These are phyloP conservation scores for Ecliptopera silaceata DNA, from an alignment of 2,888 invertebrate species.

Conservation along the genomic window DNA sequence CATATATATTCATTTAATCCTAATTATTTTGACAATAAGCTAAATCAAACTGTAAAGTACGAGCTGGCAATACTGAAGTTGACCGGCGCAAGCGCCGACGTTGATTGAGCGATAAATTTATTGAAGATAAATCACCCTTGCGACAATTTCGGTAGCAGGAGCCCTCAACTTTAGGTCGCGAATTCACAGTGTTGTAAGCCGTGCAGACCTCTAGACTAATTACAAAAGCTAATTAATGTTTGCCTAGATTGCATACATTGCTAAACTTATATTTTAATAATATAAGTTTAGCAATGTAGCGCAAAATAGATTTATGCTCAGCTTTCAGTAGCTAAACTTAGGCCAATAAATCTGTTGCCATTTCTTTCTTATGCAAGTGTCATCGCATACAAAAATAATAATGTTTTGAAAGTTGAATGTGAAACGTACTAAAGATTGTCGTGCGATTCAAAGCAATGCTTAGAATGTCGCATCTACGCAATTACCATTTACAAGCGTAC, in stretches of 20 bases:
- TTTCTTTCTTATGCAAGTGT: too few species aligned
- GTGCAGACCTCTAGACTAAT: slow-evolving; percentile 23
- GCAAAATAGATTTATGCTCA: too few species aligned
- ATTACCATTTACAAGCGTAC: slow-evolving; percentile 15
- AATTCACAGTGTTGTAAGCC: slow-evolving; percentile 31
- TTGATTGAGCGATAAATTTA: slow-evolving; percentile 80
- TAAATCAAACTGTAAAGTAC: neutral
- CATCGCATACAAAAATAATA: too few species aligned
- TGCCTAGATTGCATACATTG: slow-evolving; percentile 15
- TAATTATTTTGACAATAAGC: neutral
- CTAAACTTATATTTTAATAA: neutral
- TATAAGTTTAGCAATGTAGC: too few species aligned
- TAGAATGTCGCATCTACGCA: slow-evolving; percentile 16
- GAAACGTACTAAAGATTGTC: slow-evolving; percentile 12
- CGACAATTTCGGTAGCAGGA: slow-evolving; percentile 75
- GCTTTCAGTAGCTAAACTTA: too few species aligned
- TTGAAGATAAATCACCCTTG: slow-evolving; percentile 76
- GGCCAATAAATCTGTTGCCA: too few species aligned
- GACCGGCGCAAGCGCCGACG: slow-evolving; percentile 65
- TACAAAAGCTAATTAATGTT: slow-evolving; percentile 23
- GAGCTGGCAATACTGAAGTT: slow-evolving; percentile 37
- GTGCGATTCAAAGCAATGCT: slow-evolving; percentile 17
- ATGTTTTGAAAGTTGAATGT: slow-evolving; percentile 5
- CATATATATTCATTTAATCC: neutral
- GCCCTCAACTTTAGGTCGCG: slow-evolving; percentile 50